phyloP scores from a whole-genome alignment of 2,113 vertebrate species.

The Tragelaphus buxtoni region DNA sequence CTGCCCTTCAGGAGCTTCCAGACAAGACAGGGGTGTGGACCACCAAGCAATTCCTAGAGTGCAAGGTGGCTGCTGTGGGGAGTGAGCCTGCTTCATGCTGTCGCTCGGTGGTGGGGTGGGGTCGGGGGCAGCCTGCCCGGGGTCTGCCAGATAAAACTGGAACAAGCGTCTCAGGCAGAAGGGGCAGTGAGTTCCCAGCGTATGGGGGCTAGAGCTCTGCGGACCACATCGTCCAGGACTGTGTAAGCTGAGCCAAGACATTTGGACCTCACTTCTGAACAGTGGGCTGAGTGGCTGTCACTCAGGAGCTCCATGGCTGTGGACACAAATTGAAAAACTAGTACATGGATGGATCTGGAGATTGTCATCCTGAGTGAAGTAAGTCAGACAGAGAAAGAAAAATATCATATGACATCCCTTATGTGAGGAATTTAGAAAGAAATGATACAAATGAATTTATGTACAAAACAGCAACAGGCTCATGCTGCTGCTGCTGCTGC shows the following conservation, averaged over 20 bases:
- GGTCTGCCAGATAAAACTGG: neutral
- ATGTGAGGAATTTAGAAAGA: neutral
- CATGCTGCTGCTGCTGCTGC: no score
- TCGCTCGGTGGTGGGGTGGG: neutral
- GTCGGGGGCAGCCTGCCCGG: accelerated
- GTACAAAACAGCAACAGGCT: neutral
- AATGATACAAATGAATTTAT: neutral
- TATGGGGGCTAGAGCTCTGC: neutral
- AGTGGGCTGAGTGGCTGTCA: accelerated
- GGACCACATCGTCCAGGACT: neutral
- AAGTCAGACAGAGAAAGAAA: neutral
- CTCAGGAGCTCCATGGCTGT: neutral
- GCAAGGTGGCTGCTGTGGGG: accelerated
- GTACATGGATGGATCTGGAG: neutral
- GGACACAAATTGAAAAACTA: neutral
- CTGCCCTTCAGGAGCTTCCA: neutral
- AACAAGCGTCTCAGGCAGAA: neutral
- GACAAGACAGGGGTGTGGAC: neutral
- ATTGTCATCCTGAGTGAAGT: neutral
- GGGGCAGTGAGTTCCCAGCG: accelerated
- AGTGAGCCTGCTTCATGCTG: accelerated
- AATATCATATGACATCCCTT: neutral
- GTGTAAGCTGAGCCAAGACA: neutral
- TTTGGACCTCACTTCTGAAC: neutral
- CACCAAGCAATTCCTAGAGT: neutral